Base-by-base conservation (phyloP, 1,140 invertebrate species). In the Zelostemma sp. region DNA sequence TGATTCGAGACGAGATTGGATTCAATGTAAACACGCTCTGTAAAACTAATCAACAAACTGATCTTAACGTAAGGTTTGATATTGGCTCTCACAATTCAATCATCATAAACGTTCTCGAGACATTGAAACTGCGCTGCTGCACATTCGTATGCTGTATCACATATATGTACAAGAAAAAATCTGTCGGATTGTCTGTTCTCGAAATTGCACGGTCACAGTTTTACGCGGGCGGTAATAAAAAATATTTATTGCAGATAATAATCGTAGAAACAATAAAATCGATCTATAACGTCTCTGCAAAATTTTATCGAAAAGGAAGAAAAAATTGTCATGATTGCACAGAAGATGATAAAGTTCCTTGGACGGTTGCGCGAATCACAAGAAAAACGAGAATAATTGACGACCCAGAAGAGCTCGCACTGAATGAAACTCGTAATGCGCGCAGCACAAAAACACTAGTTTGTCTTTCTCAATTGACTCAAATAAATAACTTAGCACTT, bases 401-500 rank as follows among this genome's bases (percentile, higher is more conserved):
- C 18, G n/a, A 40, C 11, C 4, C 19, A 60, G 8, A 35, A 28
- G 43, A 35, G 55, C 53, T 49, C 43, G 53, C 25, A 68, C 41
- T 45, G 45, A 38, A 51, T 43, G 15, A 15, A 53, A 25, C n/a
- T n/a, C n/a, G 21, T 25, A 25, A 25, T 25, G n/a, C 21, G 21
- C 21, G 8, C 8, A 25, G 8, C 1, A 41, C 25, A 67, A 56
- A 43, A 14, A 33, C 12, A 38, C 4, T 50, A 6, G 16, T 55
- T 59, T 41, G 21, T 28, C 47, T 54, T 49, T 71, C 62, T 19
- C 53, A 73, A 25, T 65, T 53, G 47, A 65, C 43, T 60, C 47
- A 59, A 76, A 77, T 75, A 75, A 79, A 77, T 73, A 75, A 72
- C 56, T 58, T 61, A 67, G 21, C 25, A 38, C 33, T 46, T 19